Conservation (phyloP, 2,113 vertebrate species). For the Hystrix cristata region DNA sequence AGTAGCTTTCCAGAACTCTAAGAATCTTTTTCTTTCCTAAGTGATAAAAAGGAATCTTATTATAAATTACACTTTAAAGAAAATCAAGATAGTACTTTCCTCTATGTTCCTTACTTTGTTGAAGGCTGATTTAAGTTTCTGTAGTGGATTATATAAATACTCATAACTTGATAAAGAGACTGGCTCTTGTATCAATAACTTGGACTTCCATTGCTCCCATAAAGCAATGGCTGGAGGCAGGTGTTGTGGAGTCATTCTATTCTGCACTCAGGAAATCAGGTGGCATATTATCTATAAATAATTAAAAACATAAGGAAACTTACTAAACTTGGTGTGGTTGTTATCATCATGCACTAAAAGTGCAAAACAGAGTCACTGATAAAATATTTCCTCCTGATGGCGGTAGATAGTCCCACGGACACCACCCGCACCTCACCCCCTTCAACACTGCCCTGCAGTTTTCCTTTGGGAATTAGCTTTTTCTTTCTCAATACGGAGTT, state of each 20-base stretch:
- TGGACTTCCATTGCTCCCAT: neutral
- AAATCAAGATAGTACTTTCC: neutral
- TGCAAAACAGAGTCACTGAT: constrained; percentile 20
- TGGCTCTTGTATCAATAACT: neutral
- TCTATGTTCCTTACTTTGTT: neutral
- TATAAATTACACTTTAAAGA: neutral
- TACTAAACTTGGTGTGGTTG: neutral
- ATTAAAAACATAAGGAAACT: constrained; percentile 34
- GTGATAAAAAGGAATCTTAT: neutral
- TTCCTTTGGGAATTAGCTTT: neutral
- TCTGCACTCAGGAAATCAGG: neutral
- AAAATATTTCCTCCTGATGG: neutral
- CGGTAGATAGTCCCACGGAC: neutral
- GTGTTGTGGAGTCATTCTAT: neutral
- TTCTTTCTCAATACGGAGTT: neutral
- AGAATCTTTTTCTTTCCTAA: neutral
- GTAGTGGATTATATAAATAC: neutral
- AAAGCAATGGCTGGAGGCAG: neutral
- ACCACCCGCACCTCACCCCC: neutral
- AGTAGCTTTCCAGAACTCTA: neutral
- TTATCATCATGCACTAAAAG: neutral
- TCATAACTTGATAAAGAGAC: neutral
- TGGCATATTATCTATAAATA: neutral
- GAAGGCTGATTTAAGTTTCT: neutral
- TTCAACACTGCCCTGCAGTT: neutral